Evolutionary conservation across 2,888 invertebrate species (phyloP), one percentile per base, ranked within the genome.

Genomic region (Elysia crispata): DNA sequence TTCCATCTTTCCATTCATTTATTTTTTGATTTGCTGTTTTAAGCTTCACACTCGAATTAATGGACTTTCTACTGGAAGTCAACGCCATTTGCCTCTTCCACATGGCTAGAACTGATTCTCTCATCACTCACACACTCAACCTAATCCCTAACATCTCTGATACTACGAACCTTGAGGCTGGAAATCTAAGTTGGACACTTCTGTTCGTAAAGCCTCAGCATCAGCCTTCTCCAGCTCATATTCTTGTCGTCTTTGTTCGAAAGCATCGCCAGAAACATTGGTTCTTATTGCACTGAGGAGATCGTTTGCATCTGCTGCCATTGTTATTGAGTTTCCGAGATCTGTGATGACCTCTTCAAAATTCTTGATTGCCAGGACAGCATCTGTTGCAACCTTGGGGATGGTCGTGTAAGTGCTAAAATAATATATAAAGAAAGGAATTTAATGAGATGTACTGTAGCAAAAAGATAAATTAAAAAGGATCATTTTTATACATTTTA

Each of bases 91-190:
- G 5, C 11, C 41, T 41, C 41, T 41, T 11, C 41, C 5, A 6
- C 41, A 6, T 11, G 41, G 5, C 41, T 41, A 41, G 11, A 3
- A 41, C 11, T 41, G 11, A 41, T 41, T 41, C 41, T 6, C 41
- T 11, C 41, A 41, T 41, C 5, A 41, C 41, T 6, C 5, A 41
- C 5, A 11, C 41, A 41, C 41, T 6, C 41, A 41, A 3, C 11
- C 3, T 41, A 41, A 11, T 3, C 41, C 41, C 41, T 41, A 41
- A 23, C 13, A 70, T 49, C n/a, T 3, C 23, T 50, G 18, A 3
- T 50, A 23, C 49, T n/a, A 66, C 6, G 28, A 50, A 79, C 79
- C 79, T 75, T 79, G 75, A 28, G 79, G 67, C 33, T 67, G 25
- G 23, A 57, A 79, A 28, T 79, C 75, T 0, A 79, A n/a, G 8